A percentile compares a stretch with the other conserved stretches of the same genome.
Evolutionary conservation across 2,888 invertebrate genomes (phyloP).

Genomic region (Ochropacha duplaris): DNA sequence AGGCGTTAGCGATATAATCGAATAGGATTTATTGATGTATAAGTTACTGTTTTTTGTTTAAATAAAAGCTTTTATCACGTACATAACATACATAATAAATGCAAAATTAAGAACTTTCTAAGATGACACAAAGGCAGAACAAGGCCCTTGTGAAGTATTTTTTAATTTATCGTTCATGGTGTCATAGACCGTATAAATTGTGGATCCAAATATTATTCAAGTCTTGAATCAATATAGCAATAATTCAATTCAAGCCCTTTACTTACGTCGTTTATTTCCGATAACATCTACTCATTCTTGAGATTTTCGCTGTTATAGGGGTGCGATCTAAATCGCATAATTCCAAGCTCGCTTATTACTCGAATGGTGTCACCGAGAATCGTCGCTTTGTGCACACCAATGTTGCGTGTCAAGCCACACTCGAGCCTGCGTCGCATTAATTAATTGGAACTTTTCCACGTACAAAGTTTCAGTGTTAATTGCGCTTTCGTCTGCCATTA

Average conservation of each 20-base stretch:
- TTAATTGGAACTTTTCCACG: constrained; percentile 64
- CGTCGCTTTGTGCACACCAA: constrained; percentile 7
- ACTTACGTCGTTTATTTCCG: not conserved
- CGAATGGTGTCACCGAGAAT: constrained; percentile 14
- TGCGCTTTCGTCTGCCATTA: constrained; percentile 57
- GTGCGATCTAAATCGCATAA: not conserved
- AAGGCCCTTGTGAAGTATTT: no score
- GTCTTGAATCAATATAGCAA: not conserved
- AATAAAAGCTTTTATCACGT: no score
- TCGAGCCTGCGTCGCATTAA: constrained; percentile 58
- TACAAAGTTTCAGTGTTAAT: constrained; percentile 61
- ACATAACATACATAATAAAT: no score
- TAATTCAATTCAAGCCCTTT: not conserved
- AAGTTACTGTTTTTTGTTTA: no score
- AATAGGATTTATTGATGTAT: no score
- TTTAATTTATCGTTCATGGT: no score
- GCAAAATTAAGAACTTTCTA: no score
- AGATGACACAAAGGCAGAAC: no score
- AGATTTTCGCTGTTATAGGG: not conserved
- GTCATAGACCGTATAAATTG: no score
- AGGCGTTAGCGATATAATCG: no score
- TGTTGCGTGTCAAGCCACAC: constrained; percentile 60
- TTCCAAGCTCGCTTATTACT: constrained; percentile 3
- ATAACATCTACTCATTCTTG: not conserved
- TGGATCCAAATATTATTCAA: no score